Conservation (phyloP, 2,797 vertebrate species). For the Apogon talboti region DNA sequence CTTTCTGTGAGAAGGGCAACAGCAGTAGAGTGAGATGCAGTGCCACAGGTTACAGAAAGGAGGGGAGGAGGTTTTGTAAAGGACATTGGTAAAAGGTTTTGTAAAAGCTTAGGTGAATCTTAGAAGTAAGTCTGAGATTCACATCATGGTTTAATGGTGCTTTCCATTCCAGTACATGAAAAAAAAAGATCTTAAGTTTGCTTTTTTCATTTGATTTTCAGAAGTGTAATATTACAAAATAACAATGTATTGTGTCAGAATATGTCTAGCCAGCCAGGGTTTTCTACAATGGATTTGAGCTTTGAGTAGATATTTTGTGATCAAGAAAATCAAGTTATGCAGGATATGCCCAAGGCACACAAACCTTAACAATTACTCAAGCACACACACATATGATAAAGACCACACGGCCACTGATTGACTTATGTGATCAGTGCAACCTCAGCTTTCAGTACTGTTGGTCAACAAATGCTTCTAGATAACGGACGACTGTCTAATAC, state of each 20-base stretch:
- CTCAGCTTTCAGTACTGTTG: slow-evolving; percentile 69
- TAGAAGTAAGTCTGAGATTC: slow-evolving; percentile 59
- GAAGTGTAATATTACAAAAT: slow-evolving; percentile 45
- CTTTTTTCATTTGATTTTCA: slow-evolving; percentile 50
- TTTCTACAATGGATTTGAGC: slow-evolving; percentile 41
- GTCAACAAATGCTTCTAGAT: slow-evolving; percentile 68
- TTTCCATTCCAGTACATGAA: slow-evolving; percentile 74
- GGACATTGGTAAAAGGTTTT: slow-evolving; percentile 45
- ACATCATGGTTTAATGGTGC: slow-evolving; percentile 69
- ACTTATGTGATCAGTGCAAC: slow-evolving; percentile 55
- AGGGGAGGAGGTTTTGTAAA: slow-evolving; percentile 27
- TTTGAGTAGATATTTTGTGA: slow-evolving; percentile 49
- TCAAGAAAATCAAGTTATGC: slow-evolving; percentile 45
- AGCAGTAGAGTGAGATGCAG: slow-evolving; percentile 52
- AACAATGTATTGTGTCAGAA: slow-evolving; percentile 42
- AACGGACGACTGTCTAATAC: slow-evolving; percentile 71
- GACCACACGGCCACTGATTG: slow-evolving; percentile 53
- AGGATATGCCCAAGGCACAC: slow-evolving; percentile 33
- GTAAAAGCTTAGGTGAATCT: slow-evolving; percentile 56
- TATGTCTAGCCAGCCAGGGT: slow-evolving; percentile 44
- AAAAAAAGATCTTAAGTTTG: slow-evolving; percentile 54
- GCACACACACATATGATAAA: slow-evolving; percentile 52
- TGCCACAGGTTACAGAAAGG: slow-evolving; percentile 57
- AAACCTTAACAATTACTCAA: slow-evolving; percentile 48
- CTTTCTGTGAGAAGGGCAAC: slow-evolving; percentile 31